A percentile compares a stretch with the other conserved stretches of the same genome.
These are phyloP conservation scores for Stenurella melanura DNA, from an alignment of 2,888 invertebrate species.

Conservation along the genomic window DNA sequence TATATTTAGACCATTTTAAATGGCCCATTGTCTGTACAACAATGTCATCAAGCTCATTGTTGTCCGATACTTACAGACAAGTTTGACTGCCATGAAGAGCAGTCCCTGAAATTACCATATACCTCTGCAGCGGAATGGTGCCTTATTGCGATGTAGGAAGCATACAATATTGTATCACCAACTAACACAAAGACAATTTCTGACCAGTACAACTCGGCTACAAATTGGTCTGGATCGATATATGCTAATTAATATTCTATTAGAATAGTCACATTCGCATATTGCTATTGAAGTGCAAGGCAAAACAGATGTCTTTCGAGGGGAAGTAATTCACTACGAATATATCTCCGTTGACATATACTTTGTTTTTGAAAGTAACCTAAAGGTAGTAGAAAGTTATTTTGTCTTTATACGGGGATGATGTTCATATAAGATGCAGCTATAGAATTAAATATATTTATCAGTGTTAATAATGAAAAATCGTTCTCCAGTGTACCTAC, in stretches of 20 bases:
- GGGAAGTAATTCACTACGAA: too few species aligned
- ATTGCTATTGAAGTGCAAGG: not conserved
- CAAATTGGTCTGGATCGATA: slow-evolving; percentile 8
- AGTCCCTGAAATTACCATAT: slow-evolving; percentile 32
- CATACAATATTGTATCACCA: not conserved
- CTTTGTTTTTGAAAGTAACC: too few species aligned
- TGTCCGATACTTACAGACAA: not conserved
- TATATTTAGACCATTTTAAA: not conserved
- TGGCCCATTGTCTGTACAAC: not conserved
- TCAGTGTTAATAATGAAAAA: too few species aligned
- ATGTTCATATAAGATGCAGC: too few species aligned
- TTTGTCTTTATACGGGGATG: too few species aligned
- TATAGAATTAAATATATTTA: too few species aligned
- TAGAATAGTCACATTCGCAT: not conserved
- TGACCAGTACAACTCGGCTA: not conserved
- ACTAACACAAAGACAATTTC: slow-evolving; percentile 4
- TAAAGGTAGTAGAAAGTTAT: too few species aligned
- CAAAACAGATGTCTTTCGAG: not conserved
- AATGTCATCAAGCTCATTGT: not conserved
- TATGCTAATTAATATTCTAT: not conserved
- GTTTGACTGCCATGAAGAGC: slow-evolving; percentile 19
- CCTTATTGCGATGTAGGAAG: slow-evolving; percentile 8
- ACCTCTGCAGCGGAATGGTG: not conserved
- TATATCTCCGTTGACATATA: too few species aligned
- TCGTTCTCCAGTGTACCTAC: too few species aligned